Base-by-base conservation (phyloP, 2,113 vertebrate species). In the Aepyceros melampus region DNA sequence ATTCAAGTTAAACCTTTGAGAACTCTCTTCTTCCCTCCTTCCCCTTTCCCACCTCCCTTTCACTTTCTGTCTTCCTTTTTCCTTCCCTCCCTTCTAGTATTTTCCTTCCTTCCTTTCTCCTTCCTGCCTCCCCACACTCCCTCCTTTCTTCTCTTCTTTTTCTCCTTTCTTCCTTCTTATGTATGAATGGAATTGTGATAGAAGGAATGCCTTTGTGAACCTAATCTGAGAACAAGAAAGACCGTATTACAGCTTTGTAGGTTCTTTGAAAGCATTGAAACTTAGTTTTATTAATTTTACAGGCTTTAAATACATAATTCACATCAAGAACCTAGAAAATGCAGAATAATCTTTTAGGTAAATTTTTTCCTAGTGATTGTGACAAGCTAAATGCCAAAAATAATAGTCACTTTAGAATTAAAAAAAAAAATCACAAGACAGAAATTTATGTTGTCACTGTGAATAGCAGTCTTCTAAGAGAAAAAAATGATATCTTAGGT, bases 151-250 rank as follows among this genome's bases (percentile, higher is more conserved):
- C 29, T 9, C 5, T 25, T 6, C 4, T 36, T 40, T 27, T 33
- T 5, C 21, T 1, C 3, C 9, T 51, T 29, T 10, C 21, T 27
- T 55, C 27, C 6, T 5, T 49, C 21, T 87, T 49, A 25, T 33
- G 1, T 31, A 3, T n/a, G 4, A 25, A 27, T 82, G 27, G 31
- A 74, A n/a, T 64, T 96, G 62, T 45, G 17, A 40, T 56, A 62
- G n/a, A 89, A 86, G 4, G 5, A 40, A 58, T 64, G 27, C 87
- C 6, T 86, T 33, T 64, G 5, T 71, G 10, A 96, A 85, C 6
- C 11, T 97, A 92, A 87, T n/a, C 53, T 89, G 53, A 92, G 31
- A 43, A 71, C 47, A 56, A 92, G n/a, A 74, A 53, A 87, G n/a
- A 11, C 56, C 67, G 55, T 43, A n/a, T 53, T 81, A 87, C 0